Percentiles rank a stretch among this genome's conserved stretches.
phyloP scores from a whole-genome alignment of 2,888 invertebrate species.

The Epinotia ramella region DNA sequence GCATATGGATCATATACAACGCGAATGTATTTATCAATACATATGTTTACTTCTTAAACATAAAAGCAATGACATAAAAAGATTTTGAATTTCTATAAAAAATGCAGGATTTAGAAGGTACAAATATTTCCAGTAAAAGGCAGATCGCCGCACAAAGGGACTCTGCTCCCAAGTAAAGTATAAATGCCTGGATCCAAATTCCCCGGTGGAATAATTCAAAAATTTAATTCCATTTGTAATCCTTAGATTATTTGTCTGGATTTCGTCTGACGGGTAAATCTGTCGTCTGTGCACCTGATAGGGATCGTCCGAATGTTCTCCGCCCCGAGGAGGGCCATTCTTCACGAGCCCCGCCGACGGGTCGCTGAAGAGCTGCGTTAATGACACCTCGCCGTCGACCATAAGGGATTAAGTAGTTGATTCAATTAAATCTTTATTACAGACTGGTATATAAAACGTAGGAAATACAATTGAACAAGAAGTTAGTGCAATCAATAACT shows the following conservation, averaged over 20 bases:
- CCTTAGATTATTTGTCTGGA: slow-evolving; percentile 56
- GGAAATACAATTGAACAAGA: not conserved
- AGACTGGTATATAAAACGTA: not conserved
- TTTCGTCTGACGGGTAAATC: slow-evolving; percentile 58
- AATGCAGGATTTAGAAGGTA: not conserved
- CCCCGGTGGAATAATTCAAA: slow-evolving; percentile 45
- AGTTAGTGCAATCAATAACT: too few relatives aligned
- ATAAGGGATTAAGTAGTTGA: not conserved
- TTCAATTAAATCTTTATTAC: not conserved
- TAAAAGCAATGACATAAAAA: not conserved
- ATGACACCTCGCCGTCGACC: slow-evolving; percentile 1
- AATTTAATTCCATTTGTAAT: slow-evolving; percentile 55
- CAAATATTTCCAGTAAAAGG: not conserved
- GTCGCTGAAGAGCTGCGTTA: slow-evolving; percentile 28
- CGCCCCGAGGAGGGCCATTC: slow-evolving; percentile 45
- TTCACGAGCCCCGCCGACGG: slow-evolving; percentile 41
- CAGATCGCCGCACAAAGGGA: not conserved
- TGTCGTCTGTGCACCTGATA: slow-evolving; percentile 37
- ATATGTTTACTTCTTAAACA: too few relatives aligned
- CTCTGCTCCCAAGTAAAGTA: slow-evolving; percentile 16
- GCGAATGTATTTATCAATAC: too few relatives aligned
- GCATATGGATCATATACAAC: too few relatives aligned
- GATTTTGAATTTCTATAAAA: not conserved
- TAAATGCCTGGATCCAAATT: slow-evolving; percentile 32
- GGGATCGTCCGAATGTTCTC: slow-evolving; percentile 50